Conservation (phyloP, 1,140 invertebrate genomes). For the Lucilia cuprina region DNA sequence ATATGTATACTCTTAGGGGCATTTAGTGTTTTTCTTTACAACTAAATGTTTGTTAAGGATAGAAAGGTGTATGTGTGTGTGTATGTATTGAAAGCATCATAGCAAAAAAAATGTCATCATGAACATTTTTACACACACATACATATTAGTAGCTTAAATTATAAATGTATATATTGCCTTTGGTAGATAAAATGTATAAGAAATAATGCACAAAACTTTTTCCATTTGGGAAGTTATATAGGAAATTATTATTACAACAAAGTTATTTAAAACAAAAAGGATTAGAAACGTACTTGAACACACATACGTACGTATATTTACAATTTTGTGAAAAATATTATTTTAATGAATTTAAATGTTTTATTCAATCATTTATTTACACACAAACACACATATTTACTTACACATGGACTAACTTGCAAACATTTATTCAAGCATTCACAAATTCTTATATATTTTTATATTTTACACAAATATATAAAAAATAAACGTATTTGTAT, state of each 20-base stretch:
- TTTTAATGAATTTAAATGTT: too few relatives aligned
- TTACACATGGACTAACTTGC: not conserved
- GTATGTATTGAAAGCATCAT: too few relatives aligned
- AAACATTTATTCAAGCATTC: not conserved
- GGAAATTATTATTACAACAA: constrained; percentile 30
- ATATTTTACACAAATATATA: not conserved
- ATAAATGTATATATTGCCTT: not conserved
- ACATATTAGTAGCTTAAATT: not conserved
- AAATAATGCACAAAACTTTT: constrained; percentile 24
- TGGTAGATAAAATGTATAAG: not conserved
- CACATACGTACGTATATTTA: not conserved
- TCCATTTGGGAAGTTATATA: constrained; percentile 25
- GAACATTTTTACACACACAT: not conserved
- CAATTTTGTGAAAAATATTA: not conserved
- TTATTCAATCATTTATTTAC: not conserved
- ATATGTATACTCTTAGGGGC: not conserved
- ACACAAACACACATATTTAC: not conserved
- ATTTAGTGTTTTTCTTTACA: not conserved
- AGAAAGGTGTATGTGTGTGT: not conserved
- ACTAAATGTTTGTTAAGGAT: not conserved
- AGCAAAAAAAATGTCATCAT: not conserved
- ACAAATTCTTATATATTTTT: not conserved
- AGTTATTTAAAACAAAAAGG: not conserved
- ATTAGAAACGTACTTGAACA: not conserved
- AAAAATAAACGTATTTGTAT: too few relatives aligned